A percentile compares a stretch with the other conserved stretches of the same genome.
These are phyloP conservation scores for Epiperipatus broadwayi DNA, from an alignment of 2,888 invertebrate species.

Conservation along the genomic window DNA sequence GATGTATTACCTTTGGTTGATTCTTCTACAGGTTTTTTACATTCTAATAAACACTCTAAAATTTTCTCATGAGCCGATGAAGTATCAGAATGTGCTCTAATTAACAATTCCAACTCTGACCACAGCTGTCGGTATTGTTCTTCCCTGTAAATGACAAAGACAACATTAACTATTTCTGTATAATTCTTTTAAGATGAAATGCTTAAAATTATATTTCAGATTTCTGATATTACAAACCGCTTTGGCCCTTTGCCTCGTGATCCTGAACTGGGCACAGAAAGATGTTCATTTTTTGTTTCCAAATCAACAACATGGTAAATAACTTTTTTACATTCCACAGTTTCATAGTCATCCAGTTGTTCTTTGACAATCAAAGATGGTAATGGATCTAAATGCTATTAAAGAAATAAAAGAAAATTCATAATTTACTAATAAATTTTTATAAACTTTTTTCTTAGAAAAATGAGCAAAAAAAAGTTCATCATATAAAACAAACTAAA, in stretches of 20 bases:
- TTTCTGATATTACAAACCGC: conserved; percentile 20
- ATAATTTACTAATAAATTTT: background rate
- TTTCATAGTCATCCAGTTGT: conserved; percentile 60
- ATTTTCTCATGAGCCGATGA: conserved; percentile 57
- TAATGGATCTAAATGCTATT: conserved; percentile 62
- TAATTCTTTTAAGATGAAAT: background rate
- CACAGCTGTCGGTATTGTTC: conserved; percentile 81
- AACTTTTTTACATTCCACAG: conserved; percentile 63
- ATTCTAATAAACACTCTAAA: conserved; percentile 59
- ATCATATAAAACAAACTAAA: background rate
- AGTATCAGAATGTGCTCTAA: conserved; percentile 55
- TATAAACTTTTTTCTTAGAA: background rate
- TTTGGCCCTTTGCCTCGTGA: conserved; percentile 31
- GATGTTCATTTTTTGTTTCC: conserved; percentile 61
- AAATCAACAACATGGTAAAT: conserved; percentile 57
- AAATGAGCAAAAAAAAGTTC: background rate
- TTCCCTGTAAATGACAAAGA: conserved; percentile 34
- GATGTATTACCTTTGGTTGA: conserved; percentile 18
- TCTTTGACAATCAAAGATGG: conserved; percentile 60
- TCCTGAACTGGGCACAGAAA: conserved; percentile 40
- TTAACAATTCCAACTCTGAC: conserved; percentile 63
- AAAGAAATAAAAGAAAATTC: conserved; percentile 13
- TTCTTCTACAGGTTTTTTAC: conserved; percentile 41
- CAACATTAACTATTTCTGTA: background rate
- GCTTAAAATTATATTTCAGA: conserved; percentile 12